A percentile compares a stretch with the other conserved stretches of the same genome.
These are phyloP conservation scores for Gymnothorax javanicus DNA, from an alignment of 2,797 vertebrate species.

Conservation along the genomic window DNA sequence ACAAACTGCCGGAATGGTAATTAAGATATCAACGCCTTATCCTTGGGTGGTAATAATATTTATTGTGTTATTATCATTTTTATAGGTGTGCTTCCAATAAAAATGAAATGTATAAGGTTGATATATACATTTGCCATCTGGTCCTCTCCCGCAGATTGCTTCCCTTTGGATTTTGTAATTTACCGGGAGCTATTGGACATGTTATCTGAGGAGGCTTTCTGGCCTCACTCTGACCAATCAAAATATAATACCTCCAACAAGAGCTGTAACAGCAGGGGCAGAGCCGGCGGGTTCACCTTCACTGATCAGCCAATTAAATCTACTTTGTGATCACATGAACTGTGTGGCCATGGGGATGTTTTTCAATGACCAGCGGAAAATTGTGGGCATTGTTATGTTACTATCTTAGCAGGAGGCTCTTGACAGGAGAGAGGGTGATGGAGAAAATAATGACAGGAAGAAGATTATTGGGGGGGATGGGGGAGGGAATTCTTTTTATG, in stretches of 20 bases:
- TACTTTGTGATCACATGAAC: background rate
- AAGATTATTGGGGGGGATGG: too few relatives aligned
- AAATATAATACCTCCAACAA: background rate
- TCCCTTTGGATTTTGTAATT: conserved; percentile 2
- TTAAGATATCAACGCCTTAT: conserved; percentile 8
- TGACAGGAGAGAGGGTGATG: background rate
- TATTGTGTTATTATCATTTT: conserved; percentile 19
- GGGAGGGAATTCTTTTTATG: too few relatives aligned
- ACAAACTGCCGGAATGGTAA: background rate
- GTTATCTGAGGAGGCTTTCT: background rate
- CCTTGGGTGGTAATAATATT: conserved; percentile 17
- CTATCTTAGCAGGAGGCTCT: too few relatives aligned
- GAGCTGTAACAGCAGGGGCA: background rate
- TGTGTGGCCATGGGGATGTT: background rate
- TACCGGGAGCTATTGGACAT: background rate
- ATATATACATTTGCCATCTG: conserved; percentile 15
- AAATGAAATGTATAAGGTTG: conserved; percentile 20
- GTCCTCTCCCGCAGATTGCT: background rate
- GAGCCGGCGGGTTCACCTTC: background rate
- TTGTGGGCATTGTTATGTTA: background rate
- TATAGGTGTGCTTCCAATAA: background rate
- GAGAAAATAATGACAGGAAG: too few relatives aligned
- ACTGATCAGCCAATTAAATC: background rate
- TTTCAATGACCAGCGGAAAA: background rate
- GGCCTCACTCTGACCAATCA: background rate